Evolutionary conservation across 2,113 vertebrate species (phyloP).

Genomic region (Calyptomena viridis): DNA sequence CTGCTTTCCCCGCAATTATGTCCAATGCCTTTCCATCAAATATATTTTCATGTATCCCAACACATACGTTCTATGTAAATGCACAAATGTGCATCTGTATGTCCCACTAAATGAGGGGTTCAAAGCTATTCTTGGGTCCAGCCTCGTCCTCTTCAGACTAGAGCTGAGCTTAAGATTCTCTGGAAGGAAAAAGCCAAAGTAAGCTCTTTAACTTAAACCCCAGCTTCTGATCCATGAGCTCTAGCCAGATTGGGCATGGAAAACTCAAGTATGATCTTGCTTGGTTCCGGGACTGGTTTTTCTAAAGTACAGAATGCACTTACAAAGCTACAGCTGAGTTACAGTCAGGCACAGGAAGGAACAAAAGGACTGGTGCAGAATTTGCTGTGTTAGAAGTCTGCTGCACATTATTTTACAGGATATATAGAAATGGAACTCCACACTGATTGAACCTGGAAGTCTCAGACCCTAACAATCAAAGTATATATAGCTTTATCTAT

Average conservation of each 20-base stretch:
- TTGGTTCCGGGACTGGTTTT: not conserved
- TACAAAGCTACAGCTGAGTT: not conserved
- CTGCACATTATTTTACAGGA: not conserved
- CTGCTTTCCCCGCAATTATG: not conserved
- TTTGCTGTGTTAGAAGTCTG: not conserved
- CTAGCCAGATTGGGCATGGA: not conserved
- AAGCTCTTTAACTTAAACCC: slow-evolving; percentile 35
- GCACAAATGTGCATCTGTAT: not conserved
- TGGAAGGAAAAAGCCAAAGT: not conserved
- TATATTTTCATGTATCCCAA: not conserved
- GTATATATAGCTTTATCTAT: not conserved
- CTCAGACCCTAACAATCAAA: not conserved
- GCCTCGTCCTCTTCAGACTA: not conserved
- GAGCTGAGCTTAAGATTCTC: not conserved
- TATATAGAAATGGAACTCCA: not conserved
- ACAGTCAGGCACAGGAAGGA: not conserved
- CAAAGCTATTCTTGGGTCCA: not conserved
- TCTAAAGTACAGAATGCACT: not conserved
- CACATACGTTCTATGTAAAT: rapidly evolving
- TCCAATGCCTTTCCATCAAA: not conserved
- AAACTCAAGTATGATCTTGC: not conserved
- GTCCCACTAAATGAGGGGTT: not conserved
- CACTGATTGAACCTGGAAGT: not conserved
- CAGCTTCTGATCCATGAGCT: not conserved
- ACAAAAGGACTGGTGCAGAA: not conserved